These are phyloP conservation scores for Anolis sagrei DNA, from an alignment of 2,113 vertebrate species.

Conservation along the genomic window DNA sequence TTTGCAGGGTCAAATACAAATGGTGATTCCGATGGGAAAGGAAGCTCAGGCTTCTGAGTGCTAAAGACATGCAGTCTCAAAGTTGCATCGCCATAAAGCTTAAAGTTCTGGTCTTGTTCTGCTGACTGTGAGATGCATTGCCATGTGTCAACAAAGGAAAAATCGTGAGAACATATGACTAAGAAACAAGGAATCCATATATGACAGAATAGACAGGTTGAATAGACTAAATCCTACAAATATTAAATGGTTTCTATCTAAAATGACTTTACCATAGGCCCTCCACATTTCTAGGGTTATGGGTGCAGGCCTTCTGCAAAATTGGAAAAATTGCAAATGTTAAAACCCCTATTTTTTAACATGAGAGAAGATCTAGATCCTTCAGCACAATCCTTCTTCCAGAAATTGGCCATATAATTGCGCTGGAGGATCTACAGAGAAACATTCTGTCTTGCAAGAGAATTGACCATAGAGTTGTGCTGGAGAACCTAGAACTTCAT, in stretches of 20 bases:
- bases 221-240: not conserved
- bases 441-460: no score
- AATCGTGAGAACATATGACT: not conserved
- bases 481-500: no score
- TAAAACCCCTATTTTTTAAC: not conserved
- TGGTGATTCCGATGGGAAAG: constrained; percentile 49
- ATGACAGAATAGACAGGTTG: not conserved
- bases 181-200: not conserved
- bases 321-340: not conserved
- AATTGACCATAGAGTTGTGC: no score
- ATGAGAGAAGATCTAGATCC: not conserved
- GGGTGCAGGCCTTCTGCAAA: not conserved
- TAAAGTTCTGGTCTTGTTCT: constrained; percentile 31
- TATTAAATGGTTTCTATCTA: not conserved
- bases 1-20: not conserved
- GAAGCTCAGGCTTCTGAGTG: constrained; percentile 34
- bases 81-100: constrained; percentile 47
- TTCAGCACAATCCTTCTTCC: no score
- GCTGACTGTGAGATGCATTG: constrained; percentile 18
- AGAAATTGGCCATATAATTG: no score
- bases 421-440: no score
- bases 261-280: not conserved
- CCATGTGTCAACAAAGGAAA: not conserved
- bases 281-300: no score
- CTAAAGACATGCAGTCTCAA: constrained; percentile 49